phyloP scores from a whole-genome alignment of 2,888 invertebrate genomes.

The Ophraella communa region DNA sequence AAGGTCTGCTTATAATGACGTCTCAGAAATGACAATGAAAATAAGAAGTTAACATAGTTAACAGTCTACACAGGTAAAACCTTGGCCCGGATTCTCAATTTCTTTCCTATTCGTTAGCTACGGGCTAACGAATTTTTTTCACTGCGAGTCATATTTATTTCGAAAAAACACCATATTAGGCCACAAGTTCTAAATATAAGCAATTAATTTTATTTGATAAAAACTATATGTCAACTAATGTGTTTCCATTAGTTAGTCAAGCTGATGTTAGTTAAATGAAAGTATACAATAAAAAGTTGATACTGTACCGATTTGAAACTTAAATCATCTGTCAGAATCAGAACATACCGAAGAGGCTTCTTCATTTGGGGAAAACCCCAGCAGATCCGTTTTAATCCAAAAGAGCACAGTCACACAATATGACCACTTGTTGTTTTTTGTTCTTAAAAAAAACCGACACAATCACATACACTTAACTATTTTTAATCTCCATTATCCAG shows the following conservation, averaged over 20 bases:
- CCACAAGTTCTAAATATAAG: neutral
- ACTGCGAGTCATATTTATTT: neutral
- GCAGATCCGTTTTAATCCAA: conserved; percentile 34
- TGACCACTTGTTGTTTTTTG: conserved; percentile 46
- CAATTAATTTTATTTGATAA: conserved; percentile 10
- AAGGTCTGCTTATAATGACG: conserved; percentile 37
- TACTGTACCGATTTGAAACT: conserved; percentile 35
- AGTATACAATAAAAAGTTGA: conserved; percentile 30
- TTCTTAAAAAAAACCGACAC: conserved; percentile 29
- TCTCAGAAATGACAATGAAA: conserved; percentile 44
- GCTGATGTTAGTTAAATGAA: conserved; percentile 8
- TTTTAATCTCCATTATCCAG: conserved; percentile 34
- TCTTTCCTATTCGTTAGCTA: conserved; percentile 11
- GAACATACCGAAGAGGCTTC: conserved; percentile 53
- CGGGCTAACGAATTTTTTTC: neutral
- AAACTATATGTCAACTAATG: conserved; percentile 23
- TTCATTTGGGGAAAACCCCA: conserved; percentile 47
- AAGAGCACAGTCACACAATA: conserved; percentile 34
- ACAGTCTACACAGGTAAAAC: conserved; percentile 30
- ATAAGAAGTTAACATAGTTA: conserved; percentile 32
- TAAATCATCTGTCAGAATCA: conserved; percentile 40
- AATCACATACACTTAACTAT: conserved; percentile 26
- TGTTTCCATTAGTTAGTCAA: conserved; percentile 22
- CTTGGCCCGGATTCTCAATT: conserved; percentile 39
- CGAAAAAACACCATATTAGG: neutral